phyloP scores from a whole-genome alignment of 2,797 vertebrate species.

The Arvicola amphibius region DNA sequence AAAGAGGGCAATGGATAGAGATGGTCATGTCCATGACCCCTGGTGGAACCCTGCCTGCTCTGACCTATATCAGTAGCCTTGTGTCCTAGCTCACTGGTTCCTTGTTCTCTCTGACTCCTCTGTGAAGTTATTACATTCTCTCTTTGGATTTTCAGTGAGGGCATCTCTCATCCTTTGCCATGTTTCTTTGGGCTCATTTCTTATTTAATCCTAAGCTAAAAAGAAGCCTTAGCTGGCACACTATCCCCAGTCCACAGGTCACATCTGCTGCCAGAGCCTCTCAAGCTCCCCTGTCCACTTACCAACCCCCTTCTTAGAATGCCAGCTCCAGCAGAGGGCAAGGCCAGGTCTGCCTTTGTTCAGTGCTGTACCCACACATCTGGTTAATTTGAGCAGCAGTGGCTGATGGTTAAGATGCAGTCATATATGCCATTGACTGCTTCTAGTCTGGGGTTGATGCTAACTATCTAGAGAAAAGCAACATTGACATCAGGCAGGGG shows the following conservation, averaged over 20 bases:
- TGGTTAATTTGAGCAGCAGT: neutral
- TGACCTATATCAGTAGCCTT: neutral
- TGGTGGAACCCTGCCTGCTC: neutral
- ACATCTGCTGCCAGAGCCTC: neutral
- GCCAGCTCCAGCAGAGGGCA: neutral
- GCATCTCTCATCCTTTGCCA: neutral
- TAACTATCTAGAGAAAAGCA: neutral
- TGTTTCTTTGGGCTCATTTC: neutral
- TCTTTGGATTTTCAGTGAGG: neutral
- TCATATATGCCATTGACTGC: neutral
- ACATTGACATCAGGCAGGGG: neutral
- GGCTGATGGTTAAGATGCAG: too few relatives aligned
- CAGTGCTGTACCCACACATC: neutral
- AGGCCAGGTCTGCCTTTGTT: neutral
- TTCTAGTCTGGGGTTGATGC: fast-evolving
- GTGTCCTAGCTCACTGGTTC: neutral
- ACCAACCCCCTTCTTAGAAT: neutral
- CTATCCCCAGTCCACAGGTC: too few relatives aligned
- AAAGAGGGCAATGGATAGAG: neutral
- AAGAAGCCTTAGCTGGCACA: neutral
- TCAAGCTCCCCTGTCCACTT: neutral
- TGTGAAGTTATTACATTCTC: neutral
- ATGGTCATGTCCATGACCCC: fast-evolving
- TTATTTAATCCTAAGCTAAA: neutral
- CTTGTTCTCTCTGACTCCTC: neutral